Percentiles rank a stretch among this genome's conserved stretches.
Evolutionary conservation across 2,113 vertebrate genomes (phyloP).

Genomic region (Tachysurus vachellii): DNA sequence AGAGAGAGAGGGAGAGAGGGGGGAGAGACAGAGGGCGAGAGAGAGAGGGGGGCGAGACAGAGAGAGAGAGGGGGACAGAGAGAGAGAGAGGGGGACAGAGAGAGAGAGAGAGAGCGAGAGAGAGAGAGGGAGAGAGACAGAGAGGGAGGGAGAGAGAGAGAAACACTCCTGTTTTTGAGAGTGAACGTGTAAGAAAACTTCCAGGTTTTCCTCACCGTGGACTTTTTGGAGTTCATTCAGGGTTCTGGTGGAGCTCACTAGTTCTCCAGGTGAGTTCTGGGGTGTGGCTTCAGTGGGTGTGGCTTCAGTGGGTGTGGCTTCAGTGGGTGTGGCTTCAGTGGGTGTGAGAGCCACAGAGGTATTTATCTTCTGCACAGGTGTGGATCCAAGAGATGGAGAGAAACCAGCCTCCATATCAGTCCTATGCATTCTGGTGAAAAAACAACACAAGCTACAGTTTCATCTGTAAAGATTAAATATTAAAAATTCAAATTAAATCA

Average conservation of each 20-base stretch:
- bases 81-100: too few species aligned
- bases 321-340: not conserved
- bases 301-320: not conserved
- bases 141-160: not conserved
- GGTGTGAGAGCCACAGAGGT: not conserved
- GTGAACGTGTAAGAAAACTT: not conserved
- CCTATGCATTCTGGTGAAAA: conserved; percentile 32
- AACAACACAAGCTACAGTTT: not conserved
- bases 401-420: not conserved
- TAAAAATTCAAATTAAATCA: not conserved
- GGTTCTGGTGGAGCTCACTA: conserved; percentile 32
- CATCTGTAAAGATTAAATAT: not conserved
- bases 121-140: not conserved
- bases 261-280: conserved; percentile 8
- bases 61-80: not conserved
- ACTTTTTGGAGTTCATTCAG: conserved; percentile 63
- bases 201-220: conserved; percentile 62
- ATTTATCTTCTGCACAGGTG: conserved; percentile 6
- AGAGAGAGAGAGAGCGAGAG: not conserved
- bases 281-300: conserved; percentile 9
- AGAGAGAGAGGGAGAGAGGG: not conserved
- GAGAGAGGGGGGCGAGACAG: not conserved
- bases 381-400: not conserved
- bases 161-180: not conserved
- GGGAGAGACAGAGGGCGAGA: not conserved